Percentiles rank a stretch among this genome's conserved stretches.
Conservation (phyloP, 2,888 invertebrate species). For the Habrosyne pyritoides region DNA sequence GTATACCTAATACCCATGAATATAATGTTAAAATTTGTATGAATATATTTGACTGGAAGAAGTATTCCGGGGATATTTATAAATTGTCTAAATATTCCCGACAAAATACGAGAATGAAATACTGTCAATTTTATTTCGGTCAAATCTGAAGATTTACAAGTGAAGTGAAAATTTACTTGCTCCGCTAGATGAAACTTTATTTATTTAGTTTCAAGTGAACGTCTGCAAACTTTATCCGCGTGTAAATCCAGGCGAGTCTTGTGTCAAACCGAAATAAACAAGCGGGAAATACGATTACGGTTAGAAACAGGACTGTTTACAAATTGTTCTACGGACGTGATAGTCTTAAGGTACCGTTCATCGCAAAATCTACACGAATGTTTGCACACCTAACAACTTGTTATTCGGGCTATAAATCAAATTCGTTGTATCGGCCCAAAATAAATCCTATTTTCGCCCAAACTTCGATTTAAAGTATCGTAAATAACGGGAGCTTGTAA, state of each 20-base stretch:
- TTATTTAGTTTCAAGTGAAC: constrained; percentile 35
- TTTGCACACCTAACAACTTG: constrained; percentile 48
- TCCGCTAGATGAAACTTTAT: neutral
- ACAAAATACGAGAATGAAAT: no score
- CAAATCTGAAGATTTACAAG: no score
- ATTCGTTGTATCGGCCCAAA: constrained; percentile 17
- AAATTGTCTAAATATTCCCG: no score
- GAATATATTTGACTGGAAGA: neutral
- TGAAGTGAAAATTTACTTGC: neutral
- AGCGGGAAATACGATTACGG: constrained; percentile 67
- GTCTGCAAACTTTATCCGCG: constrained; percentile 45
- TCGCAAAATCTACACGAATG: neutral
- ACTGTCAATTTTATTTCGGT: no score
- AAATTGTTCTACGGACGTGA: constrained; percentile 60
- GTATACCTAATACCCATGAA: no score
- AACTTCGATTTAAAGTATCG: constrained; percentile 26
- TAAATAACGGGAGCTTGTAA: constrained; percentile 29
- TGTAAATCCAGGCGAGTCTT: constrained; percentile 49
- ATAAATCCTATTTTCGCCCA: constrained; percentile 10
- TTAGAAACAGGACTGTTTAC: constrained; percentile 67
- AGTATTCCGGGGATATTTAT: no score
- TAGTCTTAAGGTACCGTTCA: constrained; percentile 19
- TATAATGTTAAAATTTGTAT: no score
- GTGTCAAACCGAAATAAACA: constrained; percentile 69
- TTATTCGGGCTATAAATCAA: constrained; percentile 45